These are phyloP conservation scores for Actinia tenebrosa DNA, from an alignment of 64 coral and sea anemone species.

Conservation along the genomic window DNA sequence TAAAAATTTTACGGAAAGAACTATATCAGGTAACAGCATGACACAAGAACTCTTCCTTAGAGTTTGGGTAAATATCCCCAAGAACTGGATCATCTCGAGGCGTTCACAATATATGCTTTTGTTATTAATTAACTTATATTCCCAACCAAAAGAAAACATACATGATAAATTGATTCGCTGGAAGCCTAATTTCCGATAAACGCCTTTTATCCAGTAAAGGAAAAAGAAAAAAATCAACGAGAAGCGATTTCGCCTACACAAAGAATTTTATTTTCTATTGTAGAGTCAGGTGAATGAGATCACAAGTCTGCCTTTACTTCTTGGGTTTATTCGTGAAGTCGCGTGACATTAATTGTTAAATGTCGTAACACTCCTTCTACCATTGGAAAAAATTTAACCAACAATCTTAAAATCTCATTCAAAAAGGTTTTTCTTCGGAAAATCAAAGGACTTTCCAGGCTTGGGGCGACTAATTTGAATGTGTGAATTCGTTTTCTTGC, in stretches of 20 bases:
- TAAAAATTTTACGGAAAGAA: background rate
- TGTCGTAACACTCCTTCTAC: background rate
- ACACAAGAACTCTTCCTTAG: background rate
- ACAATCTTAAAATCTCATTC: background rate
- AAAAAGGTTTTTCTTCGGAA: background rate
- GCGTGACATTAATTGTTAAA: background rate
- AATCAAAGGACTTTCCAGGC: constrained; percentile 4
- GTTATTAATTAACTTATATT: constrained; percentile 25
- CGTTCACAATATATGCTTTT: background rate
- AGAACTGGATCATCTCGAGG: background rate
- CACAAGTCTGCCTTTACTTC: background rate
- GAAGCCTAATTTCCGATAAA: constrained; percentile 56
- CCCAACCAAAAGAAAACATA: constrained; percentile 25
- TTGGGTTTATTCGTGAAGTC: background rate
- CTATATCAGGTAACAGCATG: constrained; percentile 24
- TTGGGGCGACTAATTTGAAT: background rate
- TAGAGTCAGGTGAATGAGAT: background rate
- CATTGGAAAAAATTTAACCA: background rate
- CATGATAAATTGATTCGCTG: constrained; percentile 56
- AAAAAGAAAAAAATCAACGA: constrained; percentile 8
- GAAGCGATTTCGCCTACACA: background rate
- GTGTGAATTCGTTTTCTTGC: background rate
- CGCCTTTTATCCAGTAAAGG: background rate
- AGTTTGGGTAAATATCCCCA: background rate
- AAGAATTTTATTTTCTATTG: background rate